Conservation (phyloP, 2,888 invertebrate species). For the Brachyptera putata region DNA sequence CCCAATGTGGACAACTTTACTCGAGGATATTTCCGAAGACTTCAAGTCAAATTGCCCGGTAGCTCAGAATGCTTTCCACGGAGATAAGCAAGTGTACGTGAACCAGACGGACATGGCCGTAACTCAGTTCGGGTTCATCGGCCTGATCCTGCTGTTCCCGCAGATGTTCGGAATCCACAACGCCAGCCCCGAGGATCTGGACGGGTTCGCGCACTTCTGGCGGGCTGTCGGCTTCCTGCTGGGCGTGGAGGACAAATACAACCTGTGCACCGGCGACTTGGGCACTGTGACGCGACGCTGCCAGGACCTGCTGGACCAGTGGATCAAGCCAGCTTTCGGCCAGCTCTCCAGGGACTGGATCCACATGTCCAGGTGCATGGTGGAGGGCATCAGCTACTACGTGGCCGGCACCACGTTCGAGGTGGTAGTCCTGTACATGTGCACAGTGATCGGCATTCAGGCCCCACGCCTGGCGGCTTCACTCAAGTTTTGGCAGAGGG, state of each 20-base stretch:
- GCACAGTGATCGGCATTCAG: constrained; percentile 37
- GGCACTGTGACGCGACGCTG: constrained; percentile 40
- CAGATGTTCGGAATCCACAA: constrained; percentile 42
- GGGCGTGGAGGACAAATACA: constrained; percentile 38
- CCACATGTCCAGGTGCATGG: constrained; percentile 44
- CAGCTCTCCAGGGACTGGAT: constrained; percentile 43
- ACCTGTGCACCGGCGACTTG: constrained; percentile 44
- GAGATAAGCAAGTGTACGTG: constrained; percentile 35
- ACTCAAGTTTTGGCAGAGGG: constrained; percentile 35
- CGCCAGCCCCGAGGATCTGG: not conserved
- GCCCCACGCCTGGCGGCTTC: constrained; percentile 25
- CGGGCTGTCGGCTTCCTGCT: not conserved
- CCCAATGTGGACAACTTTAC: constrained; percentile 30
- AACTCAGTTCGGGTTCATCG: constrained; percentile 52
- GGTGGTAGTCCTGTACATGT: constrained; percentile 38
- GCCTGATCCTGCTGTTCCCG: constrained; percentile 47
- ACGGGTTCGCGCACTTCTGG: constrained; percentile 7
- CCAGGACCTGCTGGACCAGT: constrained; percentile 38
- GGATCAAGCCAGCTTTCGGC: constrained; percentile 42
- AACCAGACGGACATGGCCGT: constrained; percentile 52
- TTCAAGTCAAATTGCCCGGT: constrained; percentile 35
- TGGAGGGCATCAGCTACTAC: constrained; percentile 41
- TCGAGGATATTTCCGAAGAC: constrained; percentile 36
- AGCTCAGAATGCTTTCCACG: constrained; percentile 1
- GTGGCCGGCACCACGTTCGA: constrained; percentile 39